Base-by-base conservation (phyloP, 2,888 invertebrate genomes). In the Mythimna pallens region DNA sequence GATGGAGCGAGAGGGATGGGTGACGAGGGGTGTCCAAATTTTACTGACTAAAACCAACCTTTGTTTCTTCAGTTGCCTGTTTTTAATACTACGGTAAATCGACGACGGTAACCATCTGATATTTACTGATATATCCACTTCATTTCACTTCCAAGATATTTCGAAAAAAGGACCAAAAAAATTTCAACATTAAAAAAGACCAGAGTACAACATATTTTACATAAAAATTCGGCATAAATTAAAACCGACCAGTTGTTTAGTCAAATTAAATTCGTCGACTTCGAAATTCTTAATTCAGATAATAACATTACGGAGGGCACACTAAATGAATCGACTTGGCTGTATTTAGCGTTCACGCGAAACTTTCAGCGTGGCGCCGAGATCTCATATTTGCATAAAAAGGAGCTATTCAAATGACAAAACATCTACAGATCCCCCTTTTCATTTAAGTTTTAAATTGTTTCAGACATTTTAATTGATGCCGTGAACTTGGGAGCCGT, bases 401-500 rank as follows among this genome's bases (percentile, higher is more conserved):
- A 94, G 94, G 93, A 91, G 89, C 88, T 92, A 91, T 93, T 93
- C 91, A 92, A 91, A 93, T 91, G 92, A 94, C 94, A 93, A 94
- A 95, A 94, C 94, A 94, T 93, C 92, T 86, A 88, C 87, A 89
- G 91, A 92, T 92, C 92, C 92, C 92, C 93, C 91, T 93, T 94
- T 94, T 93, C 94, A 94, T 95, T 95, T 92, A 93, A 95, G 94
- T 95, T 94, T 93, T 91, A 94, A 94, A 94, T 87, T 93, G 94
- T 94, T 93, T 50, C 62, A 91, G 92, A 90, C 87, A 90, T 86
- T 91, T 93, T 94, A 94, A 94, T 95, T 94, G 95, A 92, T 91
- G 91, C 89, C 89, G 89, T 89, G 89, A 82, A 82, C 83, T 80
- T 82, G 64, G 65, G 76, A 54, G 76, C 72, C 73, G 85, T 84